Evolutionary conservation across 2,888 invertebrate genomes (phyloP), one percentile per base, ranked within the genome.

Genomic region (Morpho achilles): DNA sequence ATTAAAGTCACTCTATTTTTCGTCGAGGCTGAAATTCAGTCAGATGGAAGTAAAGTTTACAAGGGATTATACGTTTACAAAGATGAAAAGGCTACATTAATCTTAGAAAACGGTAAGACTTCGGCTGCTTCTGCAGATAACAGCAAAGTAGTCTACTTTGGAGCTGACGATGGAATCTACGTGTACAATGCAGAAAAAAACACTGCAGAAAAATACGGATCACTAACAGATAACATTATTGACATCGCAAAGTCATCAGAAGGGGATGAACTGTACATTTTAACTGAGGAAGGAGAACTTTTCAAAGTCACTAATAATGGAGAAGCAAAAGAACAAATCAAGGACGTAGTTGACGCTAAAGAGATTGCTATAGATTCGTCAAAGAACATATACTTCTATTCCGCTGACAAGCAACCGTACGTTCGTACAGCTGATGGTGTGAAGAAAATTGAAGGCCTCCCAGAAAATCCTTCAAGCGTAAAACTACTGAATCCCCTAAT

Each of bases 281-380:
- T 88, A 1, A 82, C 80, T 6, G 75, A 76, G 41, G 71, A 78
- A 22, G 68, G 79, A 16, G 67, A 75, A 32, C 50, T 87, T 0
- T 85, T 75, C 65, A 82, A 80, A 68, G 80, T 87, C 0, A 76
- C 77, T 7, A 75, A 82, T 8, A 67, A 74, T 5, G 87, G 85
- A 2, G 77, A 69, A 0, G 75, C 72, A 22, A 84, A 82, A 48
- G 74, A 74, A 5, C 70, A 74, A 59, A 16, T 87, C 0, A 69
- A 74, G 0, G 69, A 72, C 6, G 68, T 81, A 5, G 69, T 67
- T 0, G 73, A 80, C 7, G 83, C 83, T 0, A 70, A 75, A 48
- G 72, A 82, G 67, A 77, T 88, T 0, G 72, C 78, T 32, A 44
- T 86, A 0, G 88, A 87, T 68, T 73, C 64, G 10, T 50, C 69